Evolutionary conservation across 2,888 invertebrate species (phyloP), one percentile per base, ranked within the genome.

Genomic region (Strigamia crassipes): DNA sequence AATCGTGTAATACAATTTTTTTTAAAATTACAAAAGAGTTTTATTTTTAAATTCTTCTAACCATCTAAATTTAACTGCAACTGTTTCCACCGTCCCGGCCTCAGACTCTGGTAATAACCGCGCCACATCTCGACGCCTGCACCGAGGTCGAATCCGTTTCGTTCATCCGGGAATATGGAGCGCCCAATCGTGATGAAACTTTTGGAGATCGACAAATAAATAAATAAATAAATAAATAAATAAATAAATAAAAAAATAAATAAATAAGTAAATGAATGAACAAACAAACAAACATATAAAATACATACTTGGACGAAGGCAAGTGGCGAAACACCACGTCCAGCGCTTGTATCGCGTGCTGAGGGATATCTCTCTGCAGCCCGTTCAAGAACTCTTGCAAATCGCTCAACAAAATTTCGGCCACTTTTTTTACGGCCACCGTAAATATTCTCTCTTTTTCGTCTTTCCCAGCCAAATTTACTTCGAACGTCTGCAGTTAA

Each of bases 51-150:
- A n/a, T n/a, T 34, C 5, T 79, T 18, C 61, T 27, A 66, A 73
- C 81, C 73, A 81, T 81, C 81, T 18, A 81, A 23, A 41, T 81
- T 81, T 5, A 81, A 23, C 13, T 81, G 81, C 27, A 81, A 41
- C 38, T 61, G 18, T 81, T 81, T 81, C 81, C 81, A 61, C 80
- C 3, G 78, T 61, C 27, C 79, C 27, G 83, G 83, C 21, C 83
- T 38, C 4, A 80, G 21, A 56, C 83, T 83, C 34, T 83, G 82
- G 61, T 83, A 83, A 78, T 80, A 83, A 9, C 83, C 83, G 27
- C 66, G 73, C 83, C 83, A 83, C 73, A 82, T 46, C 51, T 83
- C 80, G 5, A 83, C 51, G 21, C 83, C 83, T 1, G 27, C 61
- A 31, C 79, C 80, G 8, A 41, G 23, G 6, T 21, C 41, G 4